Conservation (phyloP, 2,797 vertebrate genomes). For the Loriculus beryllinus region DNA sequence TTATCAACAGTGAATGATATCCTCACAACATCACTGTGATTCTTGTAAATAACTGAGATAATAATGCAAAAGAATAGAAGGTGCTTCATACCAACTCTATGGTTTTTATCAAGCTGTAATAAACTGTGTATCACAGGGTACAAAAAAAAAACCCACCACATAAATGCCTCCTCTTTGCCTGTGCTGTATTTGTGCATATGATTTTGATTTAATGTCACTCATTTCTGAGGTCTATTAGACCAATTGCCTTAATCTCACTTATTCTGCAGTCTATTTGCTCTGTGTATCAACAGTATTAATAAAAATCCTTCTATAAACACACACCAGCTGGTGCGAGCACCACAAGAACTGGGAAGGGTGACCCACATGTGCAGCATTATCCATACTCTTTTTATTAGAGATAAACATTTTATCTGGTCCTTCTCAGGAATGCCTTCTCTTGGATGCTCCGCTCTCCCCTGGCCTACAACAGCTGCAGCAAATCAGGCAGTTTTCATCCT, state of each 20-base stretch:
- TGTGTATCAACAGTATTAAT: slow-evolving; percentile 29
- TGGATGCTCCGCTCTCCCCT: not conserved
- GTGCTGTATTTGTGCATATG: not conserved
- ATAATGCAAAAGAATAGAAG: not conserved
- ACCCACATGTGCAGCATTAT: not conserved
- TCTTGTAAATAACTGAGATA: not conserved
- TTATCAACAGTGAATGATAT: not conserved
- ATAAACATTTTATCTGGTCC: slow-evolving; percentile 36
- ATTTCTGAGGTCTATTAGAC: slow-evolving; percentile 32
- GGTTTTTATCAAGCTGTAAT: not conserved
- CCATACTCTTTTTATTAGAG: not conserved
- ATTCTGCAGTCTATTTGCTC: slow-evolving; percentile 4
- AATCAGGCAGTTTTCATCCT: not conserved
- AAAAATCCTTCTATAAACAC: slow-evolving; percentile 65
- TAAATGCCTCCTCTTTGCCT: not conserved
- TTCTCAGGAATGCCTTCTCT: slow-evolving; percentile 10
- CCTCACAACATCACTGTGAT: not conserved
- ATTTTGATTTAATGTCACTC: slow-evolving; percentile 28
- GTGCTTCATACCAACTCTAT: not conserved
- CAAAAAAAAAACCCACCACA: not conserved
- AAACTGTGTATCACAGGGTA: not conserved
- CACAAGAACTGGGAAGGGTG: not conserved
- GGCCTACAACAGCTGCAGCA: slow-evolving; percentile 29
- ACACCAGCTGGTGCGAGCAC: slow-evolving; percentile 12
- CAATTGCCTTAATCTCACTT: slow-evolving; percentile 53